Percentiles rank a stretch among this genome's conserved stretches.
Evolutionary conservation across 64 coral and sea anemone genomes (phyloP).

Genomic region (Actinia equina): DNA sequence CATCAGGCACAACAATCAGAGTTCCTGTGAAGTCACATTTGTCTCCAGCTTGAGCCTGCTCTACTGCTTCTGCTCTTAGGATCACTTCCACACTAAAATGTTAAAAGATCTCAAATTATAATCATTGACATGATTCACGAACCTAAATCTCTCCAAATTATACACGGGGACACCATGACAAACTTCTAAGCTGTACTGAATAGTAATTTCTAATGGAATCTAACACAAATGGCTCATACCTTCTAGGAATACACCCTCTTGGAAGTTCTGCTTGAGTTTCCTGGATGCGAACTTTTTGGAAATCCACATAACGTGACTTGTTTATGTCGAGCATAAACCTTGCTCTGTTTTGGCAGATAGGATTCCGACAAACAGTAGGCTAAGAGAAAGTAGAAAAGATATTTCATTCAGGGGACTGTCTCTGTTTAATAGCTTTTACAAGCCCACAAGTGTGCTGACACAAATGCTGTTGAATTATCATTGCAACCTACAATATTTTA

Average conservation of each 20-base stretch:
- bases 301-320: constrained; percentile 98
- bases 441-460: too few relatives aligned
- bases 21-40: constrained; percentile 99
- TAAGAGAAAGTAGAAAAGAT: constrained; percentile 25
- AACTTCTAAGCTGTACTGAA: too few relatives aligned
- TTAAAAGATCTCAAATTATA: not conserved
- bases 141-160: too few relatives aligned
- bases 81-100: constrained; percentile 86
- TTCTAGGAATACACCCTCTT: constrained; percentile 94
- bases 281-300: constrained; percentile 97
- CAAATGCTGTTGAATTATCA: too few relatives aligned
- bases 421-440: not conserved
- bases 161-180: too few relatives aligned
- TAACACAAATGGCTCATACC: constrained; percentile 36
- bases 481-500: too few relatives aligned
- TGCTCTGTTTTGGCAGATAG: constrained; percentile 95
- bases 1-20: constrained; percentile 94
- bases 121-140: too few relatives aligned
- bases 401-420: not conserved
- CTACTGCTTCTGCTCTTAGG: constrained; percentile 93
- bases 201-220: too few relatives aligned
- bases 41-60: constrained; percentile 96
- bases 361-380: constrained; percentile 96
- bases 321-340: constrained; percentile 97
- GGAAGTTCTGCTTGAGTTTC: constrained; percentile 98